Percentiles rank a stretch among this genome's conserved stretches.
phyloP scores from a whole-genome alignment of 2,888 invertebrate genomes.

The Patella ulyssiponensis region DNA sequence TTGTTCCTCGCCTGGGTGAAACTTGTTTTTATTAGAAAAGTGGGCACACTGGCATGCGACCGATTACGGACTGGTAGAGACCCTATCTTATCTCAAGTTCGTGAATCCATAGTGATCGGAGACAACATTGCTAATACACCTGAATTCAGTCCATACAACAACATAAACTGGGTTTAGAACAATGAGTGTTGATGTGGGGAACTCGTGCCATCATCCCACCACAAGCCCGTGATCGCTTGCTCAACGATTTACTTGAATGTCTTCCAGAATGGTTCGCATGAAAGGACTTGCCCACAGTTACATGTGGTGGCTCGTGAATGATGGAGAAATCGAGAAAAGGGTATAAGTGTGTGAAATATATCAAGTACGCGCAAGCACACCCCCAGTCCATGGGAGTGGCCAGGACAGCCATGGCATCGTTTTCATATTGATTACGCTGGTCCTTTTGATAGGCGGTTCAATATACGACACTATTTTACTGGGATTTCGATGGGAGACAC shows the following conservation, averaged over 20 bases:
- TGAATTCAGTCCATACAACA: not conserved
- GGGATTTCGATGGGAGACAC: too few species aligned
- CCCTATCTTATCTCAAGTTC: constrained; percentile 15
- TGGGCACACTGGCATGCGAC: too few species aligned
- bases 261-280: constrained; percentile 30
- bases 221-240: constrained; percentile 4
- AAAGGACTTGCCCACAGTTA: too few species aligned
- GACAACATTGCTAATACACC: constrained; percentile 6
- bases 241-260: constrained; percentile 26
- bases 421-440: too few species aligned
- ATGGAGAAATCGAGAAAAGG: constrained; percentile 4
- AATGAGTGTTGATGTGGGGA: constrained; percentile 31
- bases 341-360: too few species aligned
- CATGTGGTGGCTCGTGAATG: constrained; percentile 15
- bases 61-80: constrained; percentile 19
- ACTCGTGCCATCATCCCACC: constrained; percentile 23
- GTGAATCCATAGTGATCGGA: constrained; percentile 18
- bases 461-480: too few species aligned
- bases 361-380: too few species aligned
- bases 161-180: constrained; percentile 8
- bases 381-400: too few species aligned
- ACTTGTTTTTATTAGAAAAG: too few species aligned
- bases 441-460: too few species aligned
- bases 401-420: too few species aligned
- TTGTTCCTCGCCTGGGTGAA: too few species aligned